Conservation (phyloP, 2,113 vertebrate species). For the Xiphophorus hellerii region DNA sequence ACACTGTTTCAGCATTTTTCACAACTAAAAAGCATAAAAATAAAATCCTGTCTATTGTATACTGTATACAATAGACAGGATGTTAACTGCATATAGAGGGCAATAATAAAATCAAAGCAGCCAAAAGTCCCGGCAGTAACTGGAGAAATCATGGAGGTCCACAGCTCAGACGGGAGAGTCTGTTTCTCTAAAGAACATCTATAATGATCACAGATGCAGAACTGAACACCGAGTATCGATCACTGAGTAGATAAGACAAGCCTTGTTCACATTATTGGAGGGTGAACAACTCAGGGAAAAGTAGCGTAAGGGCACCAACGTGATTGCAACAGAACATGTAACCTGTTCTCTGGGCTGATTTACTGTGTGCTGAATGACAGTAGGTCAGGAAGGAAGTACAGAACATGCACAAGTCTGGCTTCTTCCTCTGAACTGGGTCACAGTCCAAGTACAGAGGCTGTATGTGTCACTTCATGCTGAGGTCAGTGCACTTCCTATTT, state of each 20-base stretch:
- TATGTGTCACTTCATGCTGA: constrained; percentile 37
- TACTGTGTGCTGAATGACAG: not conserved
- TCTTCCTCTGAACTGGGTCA: constrained; percentile 51
- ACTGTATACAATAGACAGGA: too few relatives aligned
- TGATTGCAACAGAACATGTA: constrained; percentile 9
- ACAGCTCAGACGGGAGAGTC: not conserved
- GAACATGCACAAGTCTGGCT: constrained; percentile 2
- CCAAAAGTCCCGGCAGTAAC: too few relatives aligned
- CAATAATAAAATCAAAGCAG: too few relatives aligned
- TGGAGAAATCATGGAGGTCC: too few relatives aligned
- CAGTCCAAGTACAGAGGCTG: constrained; percentile 4
- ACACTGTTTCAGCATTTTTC: too few relatives aligned
- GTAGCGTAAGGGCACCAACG: not conserved
- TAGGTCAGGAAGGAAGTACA: constrained; percentile 15
- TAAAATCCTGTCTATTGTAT: too few relatives aligned
- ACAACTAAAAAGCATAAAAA: too few relatives aligned
- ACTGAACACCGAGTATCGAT: not conserved
- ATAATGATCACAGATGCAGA: constrained; percentile 1
- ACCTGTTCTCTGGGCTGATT: not conserved
- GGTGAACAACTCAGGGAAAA: not conserved
- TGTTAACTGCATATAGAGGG: too few relatives aligned
- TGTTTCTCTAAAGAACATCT: not conserved
- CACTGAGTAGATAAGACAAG: not conserved
- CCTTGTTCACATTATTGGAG: not conserved
- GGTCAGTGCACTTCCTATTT: constrained; percentile 32